Percentiles rank a stretch among this genome's conserved stretches.
Conservation (phyloP, 2,797 vertebrate genomes). For the Hypotaenidia okinawae region DNA sequence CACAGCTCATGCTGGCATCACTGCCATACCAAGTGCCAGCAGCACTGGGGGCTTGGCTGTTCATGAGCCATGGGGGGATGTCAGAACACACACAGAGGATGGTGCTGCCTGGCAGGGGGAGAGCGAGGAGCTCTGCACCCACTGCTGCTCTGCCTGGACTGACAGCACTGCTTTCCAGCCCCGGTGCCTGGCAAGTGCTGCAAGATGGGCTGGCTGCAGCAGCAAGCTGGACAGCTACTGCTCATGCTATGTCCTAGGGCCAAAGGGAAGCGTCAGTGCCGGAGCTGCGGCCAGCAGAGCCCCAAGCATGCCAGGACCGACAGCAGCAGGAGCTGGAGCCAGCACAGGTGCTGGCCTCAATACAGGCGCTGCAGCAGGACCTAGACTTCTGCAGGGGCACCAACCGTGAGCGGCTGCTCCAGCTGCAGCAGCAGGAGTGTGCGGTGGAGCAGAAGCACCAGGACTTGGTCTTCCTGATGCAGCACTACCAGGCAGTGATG, state of each 20-base stretch:
- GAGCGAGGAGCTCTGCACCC: not conserved
- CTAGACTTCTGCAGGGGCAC: not conserved
- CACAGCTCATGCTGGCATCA: not conserved
- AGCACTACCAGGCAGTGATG: not conserved
- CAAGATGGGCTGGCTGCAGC: not conserved
- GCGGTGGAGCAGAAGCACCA: not conserved
- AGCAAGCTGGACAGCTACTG: not conserved
- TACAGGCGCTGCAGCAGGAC: not conserved
- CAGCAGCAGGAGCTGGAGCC: not conserved
- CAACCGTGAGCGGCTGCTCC: not conserved
- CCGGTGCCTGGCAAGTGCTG: not conserved
- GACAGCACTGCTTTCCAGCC: not conserved
- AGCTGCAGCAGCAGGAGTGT: not conserved
- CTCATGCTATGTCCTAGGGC: not conserved
- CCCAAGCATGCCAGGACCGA: not conserved
- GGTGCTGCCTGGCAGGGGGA: not conserved
- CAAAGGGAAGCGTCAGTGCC: not conserved
- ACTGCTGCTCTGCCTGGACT: not conserved
- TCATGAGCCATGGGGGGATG: not conserved
- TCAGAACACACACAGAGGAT: not conserved
- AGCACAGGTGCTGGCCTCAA: not conserved
- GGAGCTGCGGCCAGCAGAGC: not conserved
- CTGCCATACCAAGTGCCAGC: not conserved
- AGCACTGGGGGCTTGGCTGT: not conserved
- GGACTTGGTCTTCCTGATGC: not conserved